Conservation (phyloP, 2,888 invertebrate genomes). For the Ormyrus pomaceus region DNA sequence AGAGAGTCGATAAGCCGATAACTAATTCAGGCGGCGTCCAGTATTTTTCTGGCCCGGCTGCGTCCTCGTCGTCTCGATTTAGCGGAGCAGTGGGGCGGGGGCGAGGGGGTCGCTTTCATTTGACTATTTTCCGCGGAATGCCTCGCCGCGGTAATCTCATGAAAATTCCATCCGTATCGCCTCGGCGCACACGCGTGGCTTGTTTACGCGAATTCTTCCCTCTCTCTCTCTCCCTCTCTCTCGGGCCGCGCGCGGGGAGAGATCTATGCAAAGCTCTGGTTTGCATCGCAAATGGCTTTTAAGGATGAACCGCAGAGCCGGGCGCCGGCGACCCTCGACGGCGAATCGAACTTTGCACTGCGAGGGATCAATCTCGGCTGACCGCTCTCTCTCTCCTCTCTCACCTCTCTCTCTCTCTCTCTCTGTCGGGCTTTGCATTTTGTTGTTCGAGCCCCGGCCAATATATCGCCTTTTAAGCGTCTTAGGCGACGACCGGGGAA, state of each 20-base stretch:
- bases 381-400: background rate
- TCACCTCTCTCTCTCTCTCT: background rate
- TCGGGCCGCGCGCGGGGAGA: background rate
- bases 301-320: constrained; percentile 17
- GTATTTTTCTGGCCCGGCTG: constrained; percentile 20
- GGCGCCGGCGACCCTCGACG: background rate
- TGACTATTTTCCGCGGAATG: constrained; percentile 12
- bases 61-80: background rate
- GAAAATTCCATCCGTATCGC: constrained; percentile 36
- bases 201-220: constrained; percentile 23
- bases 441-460: constrained; percentile 6
- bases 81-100: no score
- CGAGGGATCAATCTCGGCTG: constrained; percentile 37
- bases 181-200: background rate
- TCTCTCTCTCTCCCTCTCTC: constrained; percentile 2
- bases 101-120: background rate
- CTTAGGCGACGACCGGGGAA: background rate
- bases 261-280: constrained; percentile 51
- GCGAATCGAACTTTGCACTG: constrained; percentile 17
- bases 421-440: constrained; percentile 24
- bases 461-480: constrained; percentile 30
- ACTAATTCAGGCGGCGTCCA: constrained; percentile 45
- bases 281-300: constrained; percentile 56
- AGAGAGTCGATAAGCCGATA: constrained; percentile 45
- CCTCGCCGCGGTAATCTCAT: constrained; percentile 22